These are phyloP conservation scores for Ursus arctos DNA, from an alignment of 2,113 vertebrate species.

Conservation along the genomic window DNA sequence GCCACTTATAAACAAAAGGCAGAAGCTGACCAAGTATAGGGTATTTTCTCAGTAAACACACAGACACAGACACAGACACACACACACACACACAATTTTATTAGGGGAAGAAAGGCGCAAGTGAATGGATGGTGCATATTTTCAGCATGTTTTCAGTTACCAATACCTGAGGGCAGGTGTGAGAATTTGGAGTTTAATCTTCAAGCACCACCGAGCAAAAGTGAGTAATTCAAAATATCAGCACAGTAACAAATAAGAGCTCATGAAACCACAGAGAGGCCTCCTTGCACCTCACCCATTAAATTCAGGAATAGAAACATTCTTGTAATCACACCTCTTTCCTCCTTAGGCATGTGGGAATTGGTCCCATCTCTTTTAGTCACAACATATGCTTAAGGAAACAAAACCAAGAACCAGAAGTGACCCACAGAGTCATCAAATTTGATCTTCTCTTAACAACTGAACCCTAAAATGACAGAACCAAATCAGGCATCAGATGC, in stretches of 20 bases:
- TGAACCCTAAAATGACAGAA: not conserved
- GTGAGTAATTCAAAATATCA: not conserved
- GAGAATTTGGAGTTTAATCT: constrained; percentile 11
- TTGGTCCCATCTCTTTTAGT: not conserved
- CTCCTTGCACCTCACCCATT: not conserved
- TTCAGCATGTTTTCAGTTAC: not conserved
- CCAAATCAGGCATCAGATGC: not conserved
- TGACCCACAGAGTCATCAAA: not conserved
- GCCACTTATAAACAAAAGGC: not conserved
- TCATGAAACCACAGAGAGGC: not conserved
- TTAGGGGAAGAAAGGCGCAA: not conserved
- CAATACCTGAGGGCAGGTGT: not conserved
- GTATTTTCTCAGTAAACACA: not conserved
- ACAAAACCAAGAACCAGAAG: not conserved
- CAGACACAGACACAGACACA: too few relatives aligned
- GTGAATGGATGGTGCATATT: not conserved
- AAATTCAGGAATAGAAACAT: not conserved
- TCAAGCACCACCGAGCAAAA: not conserved
- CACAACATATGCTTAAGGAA: not conserved
- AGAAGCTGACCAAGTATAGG: not conserved
- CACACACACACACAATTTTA: not conserved
- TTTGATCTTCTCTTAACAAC: not conserved
- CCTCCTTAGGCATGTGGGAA: not conserved
- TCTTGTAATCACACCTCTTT: not conserved
- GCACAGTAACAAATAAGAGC: not conserved